Percentiles rank a stretch among this genome's conserved stretches.
These are phyloP conservation scores for Drosophila nr. perissopoda DNA, from an alignment of 2,888 invertebrate species.

Conservation along the genomic window DNA sequence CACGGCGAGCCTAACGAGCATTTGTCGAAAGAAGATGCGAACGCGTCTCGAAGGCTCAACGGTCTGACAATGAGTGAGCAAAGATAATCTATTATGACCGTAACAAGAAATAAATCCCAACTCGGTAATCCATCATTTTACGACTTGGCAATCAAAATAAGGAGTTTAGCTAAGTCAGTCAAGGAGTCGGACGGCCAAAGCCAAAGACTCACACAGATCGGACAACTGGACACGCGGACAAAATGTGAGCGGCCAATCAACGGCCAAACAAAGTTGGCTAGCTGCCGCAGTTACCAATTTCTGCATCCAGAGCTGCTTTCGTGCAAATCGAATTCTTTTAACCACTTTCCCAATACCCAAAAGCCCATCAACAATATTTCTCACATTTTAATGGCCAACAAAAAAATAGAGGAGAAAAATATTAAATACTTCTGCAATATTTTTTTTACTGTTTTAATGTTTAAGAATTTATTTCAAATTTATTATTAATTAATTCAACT, in stretches of 20 bases:
- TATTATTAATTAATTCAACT: neutral
- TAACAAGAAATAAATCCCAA: conserved; percentile 79
- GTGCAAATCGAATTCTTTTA: neutral
- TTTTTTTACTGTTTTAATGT: neutral
- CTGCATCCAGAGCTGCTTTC: conserved; percentile 31
- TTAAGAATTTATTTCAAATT: neutral
- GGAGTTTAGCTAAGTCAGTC: conserved; percentile 74
- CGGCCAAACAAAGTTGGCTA: conserved; percentile 51
- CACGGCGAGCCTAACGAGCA: conserved; percentile 62
- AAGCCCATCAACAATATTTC: neutral
- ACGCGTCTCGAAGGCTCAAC: conserved; percentile 32
- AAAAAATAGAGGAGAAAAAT: neutral
- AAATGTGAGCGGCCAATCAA: conserved; percentile 62
- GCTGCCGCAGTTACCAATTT: conserved; percentile 23
- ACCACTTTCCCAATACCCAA: neutral
- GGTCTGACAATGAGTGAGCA: conserved; percentile 77
- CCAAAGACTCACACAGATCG: neutral
- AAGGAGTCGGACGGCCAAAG: conserved; percentile 36
- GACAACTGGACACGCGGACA: conserved; percentile 31
- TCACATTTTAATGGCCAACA: neutral
- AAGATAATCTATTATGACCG: conserved; percentile 81
- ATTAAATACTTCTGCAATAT: neutral
- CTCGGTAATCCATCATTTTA: conserved; percentile 81
- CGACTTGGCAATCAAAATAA: conserved; percentile 79
- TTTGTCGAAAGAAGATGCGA: conserved; percentile 61